These are phyloP conservation scores for Thaleichthys pacificus DNA, from an alignment of 2,797 vertebrate species.

Conservation along the genomic window DNA sequence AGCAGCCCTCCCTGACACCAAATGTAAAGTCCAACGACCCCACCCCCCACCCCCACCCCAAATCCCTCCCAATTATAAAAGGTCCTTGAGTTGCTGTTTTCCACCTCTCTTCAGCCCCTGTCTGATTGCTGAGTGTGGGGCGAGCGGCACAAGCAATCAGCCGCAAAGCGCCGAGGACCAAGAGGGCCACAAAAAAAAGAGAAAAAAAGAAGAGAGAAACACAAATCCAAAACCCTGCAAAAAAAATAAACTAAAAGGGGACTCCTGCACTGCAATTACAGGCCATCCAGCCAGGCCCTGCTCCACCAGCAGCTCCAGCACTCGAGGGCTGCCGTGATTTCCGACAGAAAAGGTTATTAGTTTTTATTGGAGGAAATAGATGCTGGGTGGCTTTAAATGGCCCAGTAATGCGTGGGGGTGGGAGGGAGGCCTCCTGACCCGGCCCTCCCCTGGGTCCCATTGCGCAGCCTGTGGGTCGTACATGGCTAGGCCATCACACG, in stretches of 20 bases:
- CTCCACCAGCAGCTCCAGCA: constrained; percentile 57
- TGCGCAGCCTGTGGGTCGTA: constrained; percentile 65
- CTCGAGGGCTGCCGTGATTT: constrained; percentile 78
- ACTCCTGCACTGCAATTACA: constrained; percentile 79
- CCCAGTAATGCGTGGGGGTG: constrained; percentile 68
- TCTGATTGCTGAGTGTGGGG: constrained; percentile 79
- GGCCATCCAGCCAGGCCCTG: constrained; percentile 72
- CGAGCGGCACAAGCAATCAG: constrained; percentile 76
- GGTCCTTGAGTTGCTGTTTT: constrained; percentile 77
- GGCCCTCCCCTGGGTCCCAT: constrained; percentile 76
- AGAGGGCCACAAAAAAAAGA: constrained; percentile 44
- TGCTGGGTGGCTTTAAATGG: constrained; percentile 82
- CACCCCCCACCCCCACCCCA: constrained; percentile 26
- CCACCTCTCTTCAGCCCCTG: constrained; percentile 67
- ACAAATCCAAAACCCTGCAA: constrained; percentile 71
- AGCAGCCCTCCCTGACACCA: constrained; percentile 66
- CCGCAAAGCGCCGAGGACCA: constrained; percentile 67
- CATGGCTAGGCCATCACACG: constrained; percentile 57
- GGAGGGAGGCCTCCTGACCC: constrained; percentile 66
- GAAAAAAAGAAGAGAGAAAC: constrained; percentile 22
- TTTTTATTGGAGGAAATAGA: constrained; percentile 87
- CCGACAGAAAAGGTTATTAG: constrained; percentile 83
- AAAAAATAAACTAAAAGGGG: constrained; percentile 73
- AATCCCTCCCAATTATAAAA: constrained; percentile 79
- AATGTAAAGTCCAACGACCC: constrained; percentile 73